phyloP scores from a whole-genome alignment of 2,113 vertebrate genomes.

The Oryzias woworae region DNA sequence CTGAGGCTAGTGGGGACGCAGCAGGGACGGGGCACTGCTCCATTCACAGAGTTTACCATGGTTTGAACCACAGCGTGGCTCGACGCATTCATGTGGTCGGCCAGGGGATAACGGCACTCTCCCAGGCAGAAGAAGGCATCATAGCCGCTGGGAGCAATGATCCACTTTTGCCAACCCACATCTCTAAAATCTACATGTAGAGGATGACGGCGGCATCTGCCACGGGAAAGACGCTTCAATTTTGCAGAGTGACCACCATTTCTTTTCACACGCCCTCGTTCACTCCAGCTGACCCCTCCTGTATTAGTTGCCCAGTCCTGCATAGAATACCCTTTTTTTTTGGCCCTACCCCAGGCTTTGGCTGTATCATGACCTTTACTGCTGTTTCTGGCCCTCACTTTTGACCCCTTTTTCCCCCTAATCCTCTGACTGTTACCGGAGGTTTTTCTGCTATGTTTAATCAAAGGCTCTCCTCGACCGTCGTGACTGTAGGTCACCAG shows the following conservation, averaged over 20 bases:
- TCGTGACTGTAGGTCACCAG: conserved; percentile 83
- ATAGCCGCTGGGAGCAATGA: conserved; percentile 83
- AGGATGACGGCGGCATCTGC: conserved; percentile 79
- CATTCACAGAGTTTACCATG: conserved; percentile 82
- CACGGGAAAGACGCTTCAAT: conserved; percentile 74
- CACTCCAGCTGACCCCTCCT: conserved; percentile 50
- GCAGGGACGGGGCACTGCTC: conserved; percentile 79
- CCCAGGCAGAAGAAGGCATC: conserved; percentile 85
- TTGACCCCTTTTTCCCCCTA: conserved; percentile 60
- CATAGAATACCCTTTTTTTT: conserved; percentile 40
- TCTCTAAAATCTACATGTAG: conserved; percentile 84
- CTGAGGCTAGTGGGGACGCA: conserved; percentile 83
- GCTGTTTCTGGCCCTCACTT: conserved; percentile 52
- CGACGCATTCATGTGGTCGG: conserved; percentile 85
- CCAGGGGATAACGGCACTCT: conserved; percentile 83
- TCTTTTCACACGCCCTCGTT: conserved; percentile 70
- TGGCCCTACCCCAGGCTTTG: conserved; percentile 29
- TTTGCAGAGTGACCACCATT: conserved; percentile 75
- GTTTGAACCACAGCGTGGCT: conserved; percentile 86
- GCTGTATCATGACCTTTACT: conserved; percentile 53
- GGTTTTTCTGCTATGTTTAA: conserved; percentile 62
- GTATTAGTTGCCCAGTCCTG: conserved; percentile 43
- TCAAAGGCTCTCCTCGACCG: conserved; percentile 73
- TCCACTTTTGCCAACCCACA: conserved; percentile 85
- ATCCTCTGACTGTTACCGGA: conserved; percentile 43